Conservation (phyloP, 1,140 invertebrate species). For the Meloidogyne hapla region DNA sequence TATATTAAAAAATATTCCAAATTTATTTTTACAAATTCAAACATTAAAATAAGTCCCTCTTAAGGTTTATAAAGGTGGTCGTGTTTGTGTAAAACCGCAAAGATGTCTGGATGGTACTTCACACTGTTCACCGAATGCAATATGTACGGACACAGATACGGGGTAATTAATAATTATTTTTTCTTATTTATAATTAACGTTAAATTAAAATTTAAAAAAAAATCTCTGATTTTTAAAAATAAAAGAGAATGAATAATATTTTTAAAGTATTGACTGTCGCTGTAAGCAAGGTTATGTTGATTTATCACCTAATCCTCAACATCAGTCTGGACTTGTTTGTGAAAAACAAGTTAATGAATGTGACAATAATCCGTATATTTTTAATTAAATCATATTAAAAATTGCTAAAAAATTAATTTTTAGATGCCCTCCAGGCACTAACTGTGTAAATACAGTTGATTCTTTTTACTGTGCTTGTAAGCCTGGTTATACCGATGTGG, state of each 20-base stretch:
- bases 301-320: constrained; percentile 62
- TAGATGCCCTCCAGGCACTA: constrained; percentile 53
- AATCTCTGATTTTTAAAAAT: too few species aligned
- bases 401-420: not conserved
- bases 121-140: constrained; percentile 63
- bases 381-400: not conserved
- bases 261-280: constrained; percentile 58
- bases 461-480: constrained; percentile 59
- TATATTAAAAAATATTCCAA: too few species aligned
- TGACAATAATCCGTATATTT: constrained; percentile 39
- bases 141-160: constrained; percentile 64
- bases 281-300: constrained; percentile 65
- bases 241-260: too few species aligned
- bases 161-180: not conserved
- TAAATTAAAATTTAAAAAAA: too few species aligned
- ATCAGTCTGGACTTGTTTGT: constrained; percentile 55
- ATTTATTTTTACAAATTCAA: too few species aligned
- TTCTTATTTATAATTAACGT: not conserved
- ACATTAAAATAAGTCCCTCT: not conserved
- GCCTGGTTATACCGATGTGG: constrained; percentile 55
- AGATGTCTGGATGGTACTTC: constrained; percentile 54
- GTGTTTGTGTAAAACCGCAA: constrained; percentile 53
- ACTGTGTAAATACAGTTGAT: constrained; percentile 59
- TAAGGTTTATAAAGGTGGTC: constrained; percentile 49
- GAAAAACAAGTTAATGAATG: constrained; percentile 60